Percentiles rank a stretch among this genome's conserved stretches.
These are phyloP conservation scores for Pholis gunnellus DNA, from an alignment of 2,113 vertebrate genomes.

Conservation along the genomic window DNA sequence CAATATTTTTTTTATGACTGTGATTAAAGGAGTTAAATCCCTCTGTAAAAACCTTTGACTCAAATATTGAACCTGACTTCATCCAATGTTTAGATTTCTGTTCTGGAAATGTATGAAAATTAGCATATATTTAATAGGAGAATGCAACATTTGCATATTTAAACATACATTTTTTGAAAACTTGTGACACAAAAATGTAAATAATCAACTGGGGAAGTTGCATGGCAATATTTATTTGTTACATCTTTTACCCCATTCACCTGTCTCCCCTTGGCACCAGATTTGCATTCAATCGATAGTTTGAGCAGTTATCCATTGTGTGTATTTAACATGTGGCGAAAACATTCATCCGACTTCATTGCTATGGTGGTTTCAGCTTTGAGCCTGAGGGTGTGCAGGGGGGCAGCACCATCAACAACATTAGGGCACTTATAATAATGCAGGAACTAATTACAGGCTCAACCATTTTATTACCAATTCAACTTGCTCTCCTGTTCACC, in stretches of 20 bases:
- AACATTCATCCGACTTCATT: conserved; percentile 31
- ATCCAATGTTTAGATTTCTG: background rate
- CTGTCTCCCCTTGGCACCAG: background rate
- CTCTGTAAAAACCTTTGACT: too few species aligned
- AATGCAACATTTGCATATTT: background rate
- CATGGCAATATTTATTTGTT: background rate
- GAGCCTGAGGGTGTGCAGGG: conserved; percentile 26
- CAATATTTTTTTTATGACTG: too few species aligned
- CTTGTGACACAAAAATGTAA: background rate
- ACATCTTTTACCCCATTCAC: background rate
- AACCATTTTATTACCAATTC: conserved; percentile 67
- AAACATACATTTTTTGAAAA: background rate
- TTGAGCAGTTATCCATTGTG: conserved; percentile 41
- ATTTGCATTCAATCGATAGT: conserved; percentile 60
- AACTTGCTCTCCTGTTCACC: conserved; percentile 56
- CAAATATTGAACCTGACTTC: background rate
- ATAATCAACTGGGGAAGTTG: background rate
- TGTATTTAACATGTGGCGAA: conserved; percentile 56
- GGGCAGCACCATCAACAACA: conserved; percentile 62
- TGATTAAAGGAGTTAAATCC: too few species aligned
- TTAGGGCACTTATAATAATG: conserved; percentile 47
- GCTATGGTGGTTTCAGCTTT: conserved; percentile 28
- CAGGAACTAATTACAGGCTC: conserved; percentile 65
- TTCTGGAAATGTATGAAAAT: background rate
- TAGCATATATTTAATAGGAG: too few species aligned